Evolutionary conservation across 1,140 invertebrate species (phyloP).

Genomic region (Pseudobourletiella spinata): DNA sequence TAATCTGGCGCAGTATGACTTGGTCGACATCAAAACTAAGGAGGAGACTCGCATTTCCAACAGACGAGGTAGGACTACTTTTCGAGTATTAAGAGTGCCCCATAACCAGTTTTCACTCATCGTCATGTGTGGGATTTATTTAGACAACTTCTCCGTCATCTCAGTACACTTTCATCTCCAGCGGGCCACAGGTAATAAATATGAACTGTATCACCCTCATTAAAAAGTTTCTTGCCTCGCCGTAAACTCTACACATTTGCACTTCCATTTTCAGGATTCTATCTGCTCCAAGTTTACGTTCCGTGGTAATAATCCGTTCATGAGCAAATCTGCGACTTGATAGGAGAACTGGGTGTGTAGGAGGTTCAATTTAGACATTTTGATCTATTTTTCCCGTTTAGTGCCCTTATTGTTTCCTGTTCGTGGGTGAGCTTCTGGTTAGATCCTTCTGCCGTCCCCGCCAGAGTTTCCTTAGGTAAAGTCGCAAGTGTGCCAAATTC

Average conservation of each 20-base stretch:
- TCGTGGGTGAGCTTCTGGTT: conserved; percentile 60
- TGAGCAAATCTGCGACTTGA: no score
- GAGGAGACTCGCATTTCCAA: conserved; percentile 29
- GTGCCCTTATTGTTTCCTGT: conserved; percentile 50
- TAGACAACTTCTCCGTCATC: conserved; percentile 45
- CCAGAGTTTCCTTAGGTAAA: conserved; percentile 50
- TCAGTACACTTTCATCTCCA: conserved; percentile 48
- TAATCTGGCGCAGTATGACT: conserved; percentile 43
- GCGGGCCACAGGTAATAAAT: conserved; percentile 44
- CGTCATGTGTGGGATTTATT: conserved; percentile 2
- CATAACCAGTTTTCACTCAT: no score
- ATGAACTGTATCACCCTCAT: no score
- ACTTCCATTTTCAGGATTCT: conserved; percentile 7
- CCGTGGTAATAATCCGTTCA: conserved; percentile 45
- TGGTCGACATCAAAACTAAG: conserved; percentile 39
- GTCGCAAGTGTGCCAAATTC: background rate
- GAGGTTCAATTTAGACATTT: no score
- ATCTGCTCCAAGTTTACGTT: conserved; percentile 52
- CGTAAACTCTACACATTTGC: no score
- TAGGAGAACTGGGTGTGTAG: no score
- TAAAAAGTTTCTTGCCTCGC: no score
- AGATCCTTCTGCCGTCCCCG: conserved; percentile 52
- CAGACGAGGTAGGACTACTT: conserved; percentile 31
- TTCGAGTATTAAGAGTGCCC: no score
- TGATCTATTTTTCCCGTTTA: background rate